A percentile compares a stretch with the other conserved stretches of the same genome.
phyloP scores from a whole-genome alignment of 2,888 invertebrate genomes.

The Scrobipalpa costella region DNA sequence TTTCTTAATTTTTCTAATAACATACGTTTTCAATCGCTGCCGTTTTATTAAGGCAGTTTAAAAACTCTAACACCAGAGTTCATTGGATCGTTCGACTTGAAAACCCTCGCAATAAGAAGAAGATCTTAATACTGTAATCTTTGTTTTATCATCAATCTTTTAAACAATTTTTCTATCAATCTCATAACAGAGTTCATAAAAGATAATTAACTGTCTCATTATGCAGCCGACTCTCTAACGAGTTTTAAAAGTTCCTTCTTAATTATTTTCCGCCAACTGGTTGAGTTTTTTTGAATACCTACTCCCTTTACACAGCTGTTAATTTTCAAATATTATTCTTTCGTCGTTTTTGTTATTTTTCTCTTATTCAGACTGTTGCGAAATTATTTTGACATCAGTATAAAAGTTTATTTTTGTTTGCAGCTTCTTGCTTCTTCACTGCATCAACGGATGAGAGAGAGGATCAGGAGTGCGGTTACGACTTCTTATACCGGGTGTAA shows the following conservation, averaged over 20 bases:
- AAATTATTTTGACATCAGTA: too few relatives aligned
- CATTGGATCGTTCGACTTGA: too few relatives aligned
- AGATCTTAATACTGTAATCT: neutral
- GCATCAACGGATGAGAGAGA: too few relatives aligned
- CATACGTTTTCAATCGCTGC: too few relatives aligned
- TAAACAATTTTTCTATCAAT: neutral
- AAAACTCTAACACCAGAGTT: too few relatives aligned
- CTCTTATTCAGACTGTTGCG: neutral
- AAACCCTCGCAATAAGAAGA: too few relatives aligned
- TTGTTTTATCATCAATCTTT: neutral
- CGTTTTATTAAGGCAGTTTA: too few relatives aligned
- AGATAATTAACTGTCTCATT: constrained; percentile 15
- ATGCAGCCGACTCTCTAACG: constrained; percentile 1
- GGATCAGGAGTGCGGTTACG: too few relatives aligned
- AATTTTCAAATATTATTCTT: constrained; percentile 8
- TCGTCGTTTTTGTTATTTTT: neutral
- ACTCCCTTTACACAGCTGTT: neutral
- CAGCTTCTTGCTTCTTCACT: too few relatives aligned
- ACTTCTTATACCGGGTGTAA: too few relatives aligned
- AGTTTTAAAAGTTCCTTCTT: constrained; percentile 13
- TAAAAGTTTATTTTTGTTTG: neutral
- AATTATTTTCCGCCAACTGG: constrained; percentile 7
- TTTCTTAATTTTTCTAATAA: too few relatives aligned
- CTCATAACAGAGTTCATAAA: constrained; percentile 7
- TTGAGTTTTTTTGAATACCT: constrained; percentile 3